Evolutionary conservation across 1,140 invertebrate genomes (phyloP), one percentile per base, ranked within the genome.

Genomic region (Mamestra configurata): DNA sequence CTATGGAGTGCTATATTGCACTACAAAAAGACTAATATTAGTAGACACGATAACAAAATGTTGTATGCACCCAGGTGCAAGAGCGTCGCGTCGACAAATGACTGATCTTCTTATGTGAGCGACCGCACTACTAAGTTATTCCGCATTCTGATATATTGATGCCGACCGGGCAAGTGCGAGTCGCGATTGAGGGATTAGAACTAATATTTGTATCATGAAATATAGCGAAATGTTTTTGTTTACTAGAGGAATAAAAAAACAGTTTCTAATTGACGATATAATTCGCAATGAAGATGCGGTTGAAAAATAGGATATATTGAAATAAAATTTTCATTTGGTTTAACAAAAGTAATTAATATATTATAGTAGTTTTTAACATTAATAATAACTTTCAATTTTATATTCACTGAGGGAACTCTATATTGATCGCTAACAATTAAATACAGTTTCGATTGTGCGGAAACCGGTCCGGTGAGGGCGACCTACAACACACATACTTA

Each of bases 381-480:
- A n/a, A n/a, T n/a, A n/a, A n/a, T n/a, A n/a, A n/a, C n/a, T n/a
- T n/a, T n/a, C n/a, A n/a, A n/a, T n/a, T n/a, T n/a, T n/a, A n/a
- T n/a, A n/a, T n/a, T n/a, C n/a, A 51, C 10, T 31, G 2, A 15
- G n/a, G 61, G 59, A 64, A 64, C 31, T 64, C n/a, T 37, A 37
- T 24, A 2, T 57, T 57, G 13, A 0, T 18, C 35, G 35, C 5
- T 37, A 8, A 37, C 43, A 46, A 68, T 46, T 70, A 49, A 49
- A 24, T 22, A 51, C 43, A 70, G 43, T 31, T 70, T n/a, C 5
- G 43, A 24, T 49, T 18, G 40, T 15, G 24, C 43, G 22, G 22
- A 7, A 70, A 70, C 66, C 66, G 66, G 66, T 70, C 22, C 20
- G 66, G 35, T 70, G 20, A 70, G 66, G 64, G 64, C 37, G 37